Evolutionary conservation across 2,888 invertebrate genomes (phyloP), one percentile per base, ranked within the genome.

Genomic region (Steinernema scapterisci): DNA sequence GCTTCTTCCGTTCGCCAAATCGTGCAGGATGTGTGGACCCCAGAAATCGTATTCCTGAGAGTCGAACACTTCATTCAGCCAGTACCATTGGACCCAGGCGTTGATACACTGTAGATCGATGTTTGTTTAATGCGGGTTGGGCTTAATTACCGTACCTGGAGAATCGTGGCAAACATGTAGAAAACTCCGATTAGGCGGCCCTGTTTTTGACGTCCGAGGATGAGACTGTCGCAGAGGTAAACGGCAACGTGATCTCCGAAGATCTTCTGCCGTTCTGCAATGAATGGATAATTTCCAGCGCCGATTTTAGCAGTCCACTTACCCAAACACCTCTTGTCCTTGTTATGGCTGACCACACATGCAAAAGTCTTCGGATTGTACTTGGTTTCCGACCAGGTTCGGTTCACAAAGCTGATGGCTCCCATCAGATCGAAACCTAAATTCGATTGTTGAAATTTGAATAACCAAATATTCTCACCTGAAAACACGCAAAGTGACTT

Each of bases 171-270:
- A 1, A 84, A 70, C 7, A 85, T 76, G 75, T 84, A 87, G 78
- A 82, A 86, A 5, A 81, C 74, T 11, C 80, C 79, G 77, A 86
- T 48, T 0, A 77, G 75, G 3, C 80, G 76, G 27, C 77, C 76
- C n/a, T 78, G 71, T 73, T 80, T 81, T 74, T 79, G 78, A n/a
- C 85, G 75, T 6, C 83, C 83, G 63, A 86, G 73, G 13, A 83
- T 78, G n/a, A 86, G 76, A n/a, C 84, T 85, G 75, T 86, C 86
- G 85, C 86, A 86, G 51, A 86, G 78, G 74, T 82, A 87, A 7
- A 82, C 80, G 7, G 85, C 83, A 16, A 84, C 83, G 38, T 73
- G 56, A 9, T 72, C 31, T 16, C 44, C 63, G 63, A 63, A 63
- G 19, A 63, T 44, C 1, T 72, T 38, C 73, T 45, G 38, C 19